phyloP scores from a whole-genome alignment of 2,113 vertebrate species.

The Petrocephalus zakoni region DNA sequence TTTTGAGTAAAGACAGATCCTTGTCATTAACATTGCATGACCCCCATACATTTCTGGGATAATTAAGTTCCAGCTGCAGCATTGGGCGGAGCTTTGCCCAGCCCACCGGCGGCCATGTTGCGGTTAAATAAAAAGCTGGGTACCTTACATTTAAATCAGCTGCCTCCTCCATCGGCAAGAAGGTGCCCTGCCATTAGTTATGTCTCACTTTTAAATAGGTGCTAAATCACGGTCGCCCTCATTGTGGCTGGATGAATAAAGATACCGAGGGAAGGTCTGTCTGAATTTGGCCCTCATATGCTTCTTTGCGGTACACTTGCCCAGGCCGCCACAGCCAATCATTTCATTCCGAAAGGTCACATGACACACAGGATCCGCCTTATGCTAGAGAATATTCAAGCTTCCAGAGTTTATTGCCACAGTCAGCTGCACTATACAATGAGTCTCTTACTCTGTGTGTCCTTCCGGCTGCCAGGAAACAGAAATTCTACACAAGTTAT shows the following conservation, averaged over 20 bases:
- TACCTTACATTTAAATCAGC: not conserved
- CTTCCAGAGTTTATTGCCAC: not conserved
- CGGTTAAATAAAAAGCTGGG: not conserved
- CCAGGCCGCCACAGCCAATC: not conserved
- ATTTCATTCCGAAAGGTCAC: not conserved
- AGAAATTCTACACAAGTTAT: not conserved
- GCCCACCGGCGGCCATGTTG: not conserved
- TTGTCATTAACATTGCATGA: not conserved
- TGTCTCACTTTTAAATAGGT: not conserved
- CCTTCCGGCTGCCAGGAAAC: not conserved
- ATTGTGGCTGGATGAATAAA: not conserved
- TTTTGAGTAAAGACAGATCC: not conserved
- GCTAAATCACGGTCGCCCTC: not conserved
- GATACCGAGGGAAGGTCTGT: not conserved
- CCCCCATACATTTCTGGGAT: not conserved
- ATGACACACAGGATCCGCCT: not conserved
- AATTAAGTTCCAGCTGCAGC: not conserved
- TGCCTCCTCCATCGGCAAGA: not conserved
- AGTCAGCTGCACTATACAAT: not conserved
- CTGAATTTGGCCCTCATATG: not conserved
- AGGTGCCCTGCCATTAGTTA: not conserved
- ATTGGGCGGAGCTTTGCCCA: not conserved
- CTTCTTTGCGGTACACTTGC: not conserved
- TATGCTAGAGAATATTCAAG: not conserved
- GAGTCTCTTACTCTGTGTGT: not conserved